Evolutionary conservation across 2,797 vertebrate species (phyloP).

Genomic region (Enteromius thamalakanensis): DNA sequence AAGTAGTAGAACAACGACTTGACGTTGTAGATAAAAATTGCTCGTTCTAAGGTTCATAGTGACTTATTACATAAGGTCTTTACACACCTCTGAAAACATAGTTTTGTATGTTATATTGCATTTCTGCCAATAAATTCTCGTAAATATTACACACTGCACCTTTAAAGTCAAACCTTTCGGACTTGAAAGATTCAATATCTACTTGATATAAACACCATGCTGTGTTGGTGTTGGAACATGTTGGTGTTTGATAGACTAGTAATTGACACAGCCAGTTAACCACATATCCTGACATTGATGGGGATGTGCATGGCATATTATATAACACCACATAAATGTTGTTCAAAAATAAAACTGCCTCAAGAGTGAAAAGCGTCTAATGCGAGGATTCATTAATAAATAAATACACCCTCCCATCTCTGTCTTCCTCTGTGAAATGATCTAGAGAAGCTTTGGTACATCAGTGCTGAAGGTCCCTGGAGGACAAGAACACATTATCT

Average conservation of each 20-base stretch:
- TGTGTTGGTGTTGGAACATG: background rate
- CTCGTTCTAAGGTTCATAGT: too few relatives aligned
- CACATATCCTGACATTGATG: slow-evolving; percentile 24
- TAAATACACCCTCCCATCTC: slow-evolving; percentile 65
- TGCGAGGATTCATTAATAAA: slow-evolving; percentile 73
- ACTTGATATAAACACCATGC: background rate
- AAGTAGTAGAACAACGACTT: too few relatives aligned
- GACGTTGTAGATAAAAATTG: too few relatives aligned
- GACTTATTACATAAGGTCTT: too few relatives aligned
- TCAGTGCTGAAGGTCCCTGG: slow-evolving; percentile 59
- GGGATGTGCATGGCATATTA: slow-evolving; percentile 1
- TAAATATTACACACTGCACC: too few relatives aligned
- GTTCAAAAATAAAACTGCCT: slow-evolving; percentile 46
- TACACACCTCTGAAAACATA: too few relatives aligned
- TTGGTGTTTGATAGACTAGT: background rate
- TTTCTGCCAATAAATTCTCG: too few relatives aligned
- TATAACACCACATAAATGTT: slow-evolving; percentile 55
- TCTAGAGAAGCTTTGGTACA: slow-evolving; percentile 61
- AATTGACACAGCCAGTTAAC: slow-evolving; percentile 14
- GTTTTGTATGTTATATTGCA: too few relatives aligned
- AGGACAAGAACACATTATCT: slow-evolving; percentile 64
- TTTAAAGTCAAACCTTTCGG: slow-evolving; percentile 3
- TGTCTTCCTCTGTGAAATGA: slow-evolving; percentile 44
- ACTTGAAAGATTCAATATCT: slow-evolving; percentile 1
- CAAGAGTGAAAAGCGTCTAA: slow-evolving; percentile 55